These are phyloP conservation scores for Podiceps cristatus DNA, from an alignment of 2,113 vertebrate genomes.

Conservation along the genomic window DNA sequence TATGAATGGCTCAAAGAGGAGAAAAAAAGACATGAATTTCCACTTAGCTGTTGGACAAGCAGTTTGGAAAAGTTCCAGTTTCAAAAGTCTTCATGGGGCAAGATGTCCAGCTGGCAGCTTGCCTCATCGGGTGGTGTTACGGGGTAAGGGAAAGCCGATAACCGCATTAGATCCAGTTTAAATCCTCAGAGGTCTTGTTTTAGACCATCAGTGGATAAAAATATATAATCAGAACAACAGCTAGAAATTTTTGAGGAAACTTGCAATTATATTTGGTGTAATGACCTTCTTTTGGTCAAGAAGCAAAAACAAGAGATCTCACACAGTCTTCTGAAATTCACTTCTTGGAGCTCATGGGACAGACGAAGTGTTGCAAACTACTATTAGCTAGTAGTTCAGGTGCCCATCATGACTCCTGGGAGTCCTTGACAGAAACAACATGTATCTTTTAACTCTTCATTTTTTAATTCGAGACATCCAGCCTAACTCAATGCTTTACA, in stretches of 20 bases:
- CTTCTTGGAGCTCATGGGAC: not conserved
- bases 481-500: not conserved
- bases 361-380: not conserved
- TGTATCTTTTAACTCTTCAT: not conserved
- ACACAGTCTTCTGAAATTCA: not conserved
- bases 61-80: not conserved
- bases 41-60: not conserved
- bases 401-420: not conserved
- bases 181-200: not conserved
- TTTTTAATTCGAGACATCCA: not conserved
- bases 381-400: not conserved
- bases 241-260: not conserved
- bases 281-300: not conserved
- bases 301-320: not conserved
- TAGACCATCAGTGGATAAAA: not conserved
- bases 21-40: not conserved
- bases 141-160: accelerated
- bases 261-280: not conserved
- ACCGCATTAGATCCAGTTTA: not conserved
- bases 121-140: not conserved
- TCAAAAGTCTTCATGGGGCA: not conserved
- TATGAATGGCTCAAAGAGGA: not conserved
- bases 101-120: not conserved
- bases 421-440: not conserved
- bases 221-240: not conserved